Base-by-base conservation (phyloP, 2,113 vertebrate species). In the Xenopus laevis region DNA sequence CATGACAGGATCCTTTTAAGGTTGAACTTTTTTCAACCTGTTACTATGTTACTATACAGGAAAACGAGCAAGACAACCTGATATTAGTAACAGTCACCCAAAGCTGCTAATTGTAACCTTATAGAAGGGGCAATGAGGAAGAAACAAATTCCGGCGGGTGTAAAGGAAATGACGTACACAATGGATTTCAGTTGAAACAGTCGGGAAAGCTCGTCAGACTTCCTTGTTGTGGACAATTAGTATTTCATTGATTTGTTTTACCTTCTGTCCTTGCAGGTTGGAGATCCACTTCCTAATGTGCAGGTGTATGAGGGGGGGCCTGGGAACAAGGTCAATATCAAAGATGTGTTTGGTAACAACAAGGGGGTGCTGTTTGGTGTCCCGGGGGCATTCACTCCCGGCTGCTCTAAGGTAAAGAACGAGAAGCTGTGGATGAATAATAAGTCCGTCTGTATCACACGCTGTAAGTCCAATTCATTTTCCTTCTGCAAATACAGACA, bases 331-430 rank as follows among this genome's bases (percentile, higher is more conserved):
- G 89, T 95, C 74, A 80, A 89, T 4, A 84, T 94, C 86, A 85
- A 89, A 4, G 83, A 93, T 16, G 86, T 97, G 70, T 97, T 95
- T 71, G 91, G 89, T 68, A 90, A 88, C 45, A 96, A 95, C 83
- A 96, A 92, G 62, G 95, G 94, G 0, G 77, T 97, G 23, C 89
- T 96, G 30, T 95, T 96, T 55, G 95, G 90, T 17, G 93, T 97
- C 50, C 95, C 95, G 0, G 95, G 95, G n/a, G 95, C 95, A 0
- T 97, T 95, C 47, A 97, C 95, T 0, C 94, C 93, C 0, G 93
- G 92, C 23, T 96, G 95, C 72, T 94, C 92, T 71, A 94, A 96
- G 88, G 95, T 92, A 77, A 84, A 84, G 15, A 10, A 47, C 4
- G 47, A 50, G 15, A 50, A 50, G 15, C 23, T 27, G 23, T 16